Conservation (phyloP, 2,888 invertebrate species). For the Keiferia lycopersicella region DNA sequence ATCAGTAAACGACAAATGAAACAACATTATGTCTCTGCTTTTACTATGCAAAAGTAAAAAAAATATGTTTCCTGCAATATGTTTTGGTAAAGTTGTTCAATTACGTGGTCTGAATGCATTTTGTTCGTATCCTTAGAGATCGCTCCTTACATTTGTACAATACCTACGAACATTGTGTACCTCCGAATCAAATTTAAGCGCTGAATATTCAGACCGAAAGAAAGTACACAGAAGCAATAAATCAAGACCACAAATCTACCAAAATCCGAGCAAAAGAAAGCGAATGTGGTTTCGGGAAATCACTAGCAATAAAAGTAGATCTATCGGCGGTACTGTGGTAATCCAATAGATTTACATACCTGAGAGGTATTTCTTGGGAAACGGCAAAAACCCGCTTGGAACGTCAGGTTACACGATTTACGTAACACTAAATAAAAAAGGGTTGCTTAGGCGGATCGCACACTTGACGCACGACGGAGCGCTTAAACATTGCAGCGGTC, state of each 20-base stretch:
- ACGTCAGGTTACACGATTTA: not conserved
- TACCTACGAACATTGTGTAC: no score
- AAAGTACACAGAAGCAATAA: not conserved
- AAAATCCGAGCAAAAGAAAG: conserved; percentile 12
- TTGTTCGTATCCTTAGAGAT: no score
- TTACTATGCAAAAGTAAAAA: no score
- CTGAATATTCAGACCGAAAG: not conserved
- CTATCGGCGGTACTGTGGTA: conserved; percentile 15
- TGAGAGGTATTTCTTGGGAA: conserved; percentile 14
- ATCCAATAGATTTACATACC: conserved; percentile 23
- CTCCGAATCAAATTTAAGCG: not conserved
- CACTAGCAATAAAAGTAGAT: conserved; percentile 24
- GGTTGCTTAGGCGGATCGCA: no score
- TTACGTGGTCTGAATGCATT: no score
- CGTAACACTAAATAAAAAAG: conserved; percentile 22
- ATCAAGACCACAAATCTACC: conserved; percentile 9
- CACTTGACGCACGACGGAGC: no score
- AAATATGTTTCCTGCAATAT: no score
- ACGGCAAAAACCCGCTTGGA: not conserved
- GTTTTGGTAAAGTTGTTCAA: no score
- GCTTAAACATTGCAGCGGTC: no score
- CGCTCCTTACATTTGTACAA: no score
- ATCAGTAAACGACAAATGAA: no score
- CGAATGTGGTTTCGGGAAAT: conserved; percentile 18
- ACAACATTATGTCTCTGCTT: no score